These are phyloP conservation scores for Amphipoea lucens DNA, from an alignment of 2,888 invertebrate species.

Conservation along the genomic window DNA sequence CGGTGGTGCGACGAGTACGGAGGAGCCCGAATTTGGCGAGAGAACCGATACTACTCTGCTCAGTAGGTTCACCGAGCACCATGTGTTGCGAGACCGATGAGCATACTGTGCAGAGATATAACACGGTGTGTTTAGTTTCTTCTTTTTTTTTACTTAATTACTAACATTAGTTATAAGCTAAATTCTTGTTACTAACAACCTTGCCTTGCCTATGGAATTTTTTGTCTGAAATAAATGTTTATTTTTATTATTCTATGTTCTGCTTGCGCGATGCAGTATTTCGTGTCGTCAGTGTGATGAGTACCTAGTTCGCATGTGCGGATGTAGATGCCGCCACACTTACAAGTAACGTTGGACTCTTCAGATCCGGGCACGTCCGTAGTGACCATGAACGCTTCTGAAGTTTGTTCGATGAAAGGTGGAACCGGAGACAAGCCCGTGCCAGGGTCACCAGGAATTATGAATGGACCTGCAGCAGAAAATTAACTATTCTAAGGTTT, in stretches of 20 bases:
- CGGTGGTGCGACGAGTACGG: too few species aligned
- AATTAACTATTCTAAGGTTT: neutral
- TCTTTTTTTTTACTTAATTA: too few species aligned
- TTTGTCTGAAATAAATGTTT: too few species aligned
- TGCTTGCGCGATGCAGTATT: neutral
- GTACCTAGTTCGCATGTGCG: neutral
- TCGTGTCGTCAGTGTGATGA: neutral
- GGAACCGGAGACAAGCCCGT: conserved; percentile 80
- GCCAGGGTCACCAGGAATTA: conserved; percentile 86
- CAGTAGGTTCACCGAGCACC: too few species aligned
- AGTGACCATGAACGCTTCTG: conserved; percentile 69
- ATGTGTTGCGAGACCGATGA: too few species aligned
- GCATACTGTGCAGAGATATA: too few species aligned
- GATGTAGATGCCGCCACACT: conserved; percentile 60
- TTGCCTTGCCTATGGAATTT: too few species aligned
- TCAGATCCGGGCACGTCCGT: conserved; percentile 60
- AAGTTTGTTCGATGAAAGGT: conserved; percentile 82
- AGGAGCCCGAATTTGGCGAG: too few species aligned
- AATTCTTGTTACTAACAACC: too few species aligned
- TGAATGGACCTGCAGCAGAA: conserved; percentile 80
- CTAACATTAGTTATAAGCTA: too few species aligned
- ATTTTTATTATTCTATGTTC: neutral
- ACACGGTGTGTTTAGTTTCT: too few species aligned
- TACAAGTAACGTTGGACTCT: conserved; percentile 80
- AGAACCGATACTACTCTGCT: too few species aligned